phyloP scores from a whole-genome alignment of 2,888 invertebrate genomes.

The Cataglyphis rosenhaueri region DNA sequence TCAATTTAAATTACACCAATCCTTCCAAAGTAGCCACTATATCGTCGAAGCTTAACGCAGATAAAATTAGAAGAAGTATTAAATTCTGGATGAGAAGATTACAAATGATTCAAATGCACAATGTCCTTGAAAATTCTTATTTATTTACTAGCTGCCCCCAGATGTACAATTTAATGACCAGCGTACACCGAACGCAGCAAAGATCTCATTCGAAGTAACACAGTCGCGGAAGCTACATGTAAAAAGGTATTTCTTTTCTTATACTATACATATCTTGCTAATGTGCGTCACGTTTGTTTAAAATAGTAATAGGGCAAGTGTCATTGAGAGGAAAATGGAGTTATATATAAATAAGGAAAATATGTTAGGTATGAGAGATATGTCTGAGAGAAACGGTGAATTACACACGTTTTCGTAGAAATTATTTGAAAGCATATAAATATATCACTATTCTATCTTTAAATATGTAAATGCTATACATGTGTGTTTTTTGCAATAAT shows the following conservation, averaged over 20 bases:
- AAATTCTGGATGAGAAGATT: neutral
- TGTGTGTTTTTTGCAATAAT: conserved; percentile 46
- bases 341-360: conserved; percentile 40
- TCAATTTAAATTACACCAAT: conserved; percentile 47
- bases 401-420: conserved; percentile 66
- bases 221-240: conserved; percentile 4
- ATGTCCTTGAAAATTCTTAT: conserved; percentile 15
- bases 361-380: neutral
- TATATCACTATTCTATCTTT: conserved; percentile 60
- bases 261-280: conserved; percentile 15
- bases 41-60: neutral
- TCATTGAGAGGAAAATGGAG: conserved; percentile 21
- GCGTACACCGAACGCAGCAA: neutral
- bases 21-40: conserved; percentile 44
- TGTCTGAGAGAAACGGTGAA: conserved; percentile 21
- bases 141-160: conserved; percentile 16
- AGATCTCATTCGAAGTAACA: conserved; percentile 24
- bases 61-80: conserved; percentile 12
- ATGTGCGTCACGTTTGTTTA: conserved; percentile 48
- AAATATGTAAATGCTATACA: conserved; percentile 68
- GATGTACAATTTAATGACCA: conserved; percentile 25
- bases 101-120: conserved; percentile 12
- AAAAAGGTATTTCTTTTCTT: conserved; percentile 42
- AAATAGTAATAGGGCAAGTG: conserved; percentile 50
- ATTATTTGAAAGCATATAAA: conserved; percentile 58